Base-by-base conservation (phyloP, 1,140 invertebrate genomes). In the Neodiprion fabricii region DNA sequence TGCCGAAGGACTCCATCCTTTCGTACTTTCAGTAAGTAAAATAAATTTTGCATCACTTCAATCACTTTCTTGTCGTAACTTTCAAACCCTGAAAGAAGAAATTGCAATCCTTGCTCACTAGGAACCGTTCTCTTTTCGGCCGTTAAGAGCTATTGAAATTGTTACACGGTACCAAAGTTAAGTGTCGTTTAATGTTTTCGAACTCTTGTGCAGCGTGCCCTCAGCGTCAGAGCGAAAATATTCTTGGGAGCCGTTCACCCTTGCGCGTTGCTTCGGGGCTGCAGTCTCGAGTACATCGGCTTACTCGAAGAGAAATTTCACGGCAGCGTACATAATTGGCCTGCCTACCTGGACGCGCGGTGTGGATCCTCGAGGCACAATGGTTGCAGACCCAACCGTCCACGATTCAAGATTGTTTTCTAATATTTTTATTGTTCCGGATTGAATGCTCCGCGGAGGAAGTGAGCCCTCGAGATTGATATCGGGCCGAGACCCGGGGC, bases 401-500 rank as follows among this genome's bases (percentile, higher is more conserved):
- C 81, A 82, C 70, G 76, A 72, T 77, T 71, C 72, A 81, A 82
- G 80, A 84, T 81, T 82, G 81, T 84, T 84, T 84, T 84, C 79
- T 81, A 83, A 83, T 82, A 82, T 82, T 83, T 82, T 82, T 78
- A 81, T 81, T 83, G 74, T 74, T 68, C 77, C 74, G 72, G 78
- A 73, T 75, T 84, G 81, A 84, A 84, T 84, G 74, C 77, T 76
- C 77, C 74, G n/a, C 77, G 78, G 75, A 83, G 83, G 83, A 84
- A 82, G 79, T 80, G 74, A 80, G 77, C 79, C 76, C 83, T 83
- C 73, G 79, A 84, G 83, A 84, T 84, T 82, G 81, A 84, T 83
- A 84, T 84, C 80, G 80, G 78, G 80, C 72, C 66, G 68, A 76
- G 48, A 53, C 69, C 73, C 70, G 61, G 53, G 71, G 68, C 67